Conservation (phyloP, 2,888 invertebrate species). For the Gandaritis pyraliata region DNA sequence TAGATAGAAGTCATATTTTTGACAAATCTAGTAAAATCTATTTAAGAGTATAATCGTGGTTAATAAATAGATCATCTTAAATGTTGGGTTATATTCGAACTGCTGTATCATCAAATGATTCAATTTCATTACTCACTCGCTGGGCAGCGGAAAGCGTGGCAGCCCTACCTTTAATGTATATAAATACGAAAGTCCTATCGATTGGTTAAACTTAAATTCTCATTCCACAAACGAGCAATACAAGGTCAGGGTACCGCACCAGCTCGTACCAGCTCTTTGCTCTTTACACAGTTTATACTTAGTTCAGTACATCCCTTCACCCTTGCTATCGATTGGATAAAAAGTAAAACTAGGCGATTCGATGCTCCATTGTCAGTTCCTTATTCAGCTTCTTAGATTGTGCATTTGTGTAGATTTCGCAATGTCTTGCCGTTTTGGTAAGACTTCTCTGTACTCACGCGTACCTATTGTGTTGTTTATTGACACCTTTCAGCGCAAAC, state of each 20-base stretch:
- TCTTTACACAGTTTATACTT: conserved; percentile 62
- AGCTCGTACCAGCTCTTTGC: conserved; percentile 76
- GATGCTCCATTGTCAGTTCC: conserved; percentile 40
- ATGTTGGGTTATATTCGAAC: conserved; percentile 14
- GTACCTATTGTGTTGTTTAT: conserved; percentile 27
- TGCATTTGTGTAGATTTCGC: conserved; percentile 31
- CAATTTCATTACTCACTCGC: conserved; percentile 29
- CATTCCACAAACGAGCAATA: conserved; percentile 61
- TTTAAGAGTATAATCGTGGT: too few species aligned
- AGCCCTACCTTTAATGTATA: conserved; percentile 40
- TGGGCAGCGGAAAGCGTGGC: conserved; percentile 18
- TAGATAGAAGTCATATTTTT: too few species aligned
- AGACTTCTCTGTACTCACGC: conserved; percentile 23
- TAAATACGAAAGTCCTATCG: conserved; percentile 65
- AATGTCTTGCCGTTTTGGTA: conserved; percentile 30
- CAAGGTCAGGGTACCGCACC: conserved; percentile 80
- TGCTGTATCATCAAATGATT: conserved; percentile 30
- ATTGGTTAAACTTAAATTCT: conserved; percentile 63
- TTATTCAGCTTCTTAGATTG: conserved; percentile 34
- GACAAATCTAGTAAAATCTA: too few species aligned
- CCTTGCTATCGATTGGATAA: conserved; percentile 50
- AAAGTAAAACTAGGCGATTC: conserved; percentile 43
- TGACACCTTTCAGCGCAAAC: conserved; percentile 16
- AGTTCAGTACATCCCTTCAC: conserved; percentile 54
- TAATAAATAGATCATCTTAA: too few species aligned